Percentiles rank a stretch among this genome's conserved stretches.
Evolutionary conservation across 2,888 invertebrate species (phyloP).

Genomic region (Nebria salina): DNA sequence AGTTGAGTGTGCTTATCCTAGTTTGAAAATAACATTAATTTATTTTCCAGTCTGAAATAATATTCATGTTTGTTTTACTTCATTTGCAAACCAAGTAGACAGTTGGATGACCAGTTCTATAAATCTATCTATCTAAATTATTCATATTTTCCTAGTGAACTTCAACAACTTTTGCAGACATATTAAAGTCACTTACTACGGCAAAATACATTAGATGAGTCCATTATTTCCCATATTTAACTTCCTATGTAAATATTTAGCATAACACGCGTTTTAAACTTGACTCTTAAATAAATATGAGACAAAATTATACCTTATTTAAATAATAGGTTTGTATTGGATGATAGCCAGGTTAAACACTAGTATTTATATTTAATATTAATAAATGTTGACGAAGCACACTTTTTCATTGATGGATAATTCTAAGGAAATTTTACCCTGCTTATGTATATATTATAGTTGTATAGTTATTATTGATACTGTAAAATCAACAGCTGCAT

Average conservation of each 20-base stretch:
- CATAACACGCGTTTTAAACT: neutral
- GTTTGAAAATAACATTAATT: conserved; percentile 32
- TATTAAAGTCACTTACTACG: too few species aligned
- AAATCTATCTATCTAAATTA: conserved; percentile 25
- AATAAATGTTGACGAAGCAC: too few species aligned
- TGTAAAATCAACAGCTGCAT: neutral
- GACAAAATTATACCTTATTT: too few species aligned
- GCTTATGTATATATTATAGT: too few species aligned
- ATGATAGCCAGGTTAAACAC: too few species aligned
- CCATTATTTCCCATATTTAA: neutral
- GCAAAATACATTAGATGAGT: too few species aligned
- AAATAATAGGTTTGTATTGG: too few species aligned
- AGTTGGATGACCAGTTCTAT: conserved; percentile 5
- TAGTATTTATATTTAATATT: too few species aligned
- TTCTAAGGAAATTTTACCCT: too few species aligned
- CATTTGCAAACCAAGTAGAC: neutral
- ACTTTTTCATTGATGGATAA: too few species aligned
- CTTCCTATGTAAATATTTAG: conserved; percentile 4
- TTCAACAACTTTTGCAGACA: conserved; percentile 3
- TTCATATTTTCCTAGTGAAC: conserved; percentile 32
- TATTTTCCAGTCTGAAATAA: conserved; percentile 25
- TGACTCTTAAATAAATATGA: too few species aligned
- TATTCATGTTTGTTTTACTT: conserved; percentile 33
- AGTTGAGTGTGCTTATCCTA: conserved; percentile 13
- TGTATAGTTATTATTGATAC: neutral